Conservation (phyloP, 2,113 vertebrate genomes). For the Eonycteris spelaea region DNA sequence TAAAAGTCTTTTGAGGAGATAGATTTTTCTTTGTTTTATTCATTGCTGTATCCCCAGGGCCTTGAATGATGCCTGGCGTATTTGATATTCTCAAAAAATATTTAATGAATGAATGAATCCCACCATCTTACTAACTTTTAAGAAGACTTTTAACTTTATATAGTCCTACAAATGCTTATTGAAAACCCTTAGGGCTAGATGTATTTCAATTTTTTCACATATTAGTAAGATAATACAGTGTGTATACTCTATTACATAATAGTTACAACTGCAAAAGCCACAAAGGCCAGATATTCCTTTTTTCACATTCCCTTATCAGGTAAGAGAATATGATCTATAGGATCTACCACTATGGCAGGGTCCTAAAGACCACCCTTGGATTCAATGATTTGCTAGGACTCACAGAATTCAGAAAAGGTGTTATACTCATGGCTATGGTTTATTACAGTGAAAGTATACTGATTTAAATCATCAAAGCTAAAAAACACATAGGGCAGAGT, state of each 20-base stretch:
- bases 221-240: not conserved
- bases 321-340: constrained; percentile 12
- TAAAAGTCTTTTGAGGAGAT: not conserved
- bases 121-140: not conserved
- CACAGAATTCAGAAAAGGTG: not conserved
- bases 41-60: not conserved
- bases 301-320: not conserved
- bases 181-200: not conserved
- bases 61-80: not conserved
- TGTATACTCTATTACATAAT: not conserved
- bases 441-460: constrained; percentile 19
- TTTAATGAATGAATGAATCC: constrained; percentile 21
- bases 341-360: not conserved
- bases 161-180: not conserved
- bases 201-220: constrained; percentile 13
- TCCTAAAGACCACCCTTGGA: not conserved
- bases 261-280: not conserved
- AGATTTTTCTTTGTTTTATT: constrained; percentile 24
- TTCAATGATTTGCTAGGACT: not conserved
- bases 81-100: constrained; percentile 40
- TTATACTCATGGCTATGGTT: not conserved
- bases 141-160: constrained; percentile 6
- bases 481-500: not conserved
- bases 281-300: constrained; percentile 11
- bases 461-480: constrained; percentile 29